Evolutionary conservation across 2,888 invertebrate species (phyloP), one percentile per base, ranked within the genome.

Genomic region (Brachycybe producta): DNA sequence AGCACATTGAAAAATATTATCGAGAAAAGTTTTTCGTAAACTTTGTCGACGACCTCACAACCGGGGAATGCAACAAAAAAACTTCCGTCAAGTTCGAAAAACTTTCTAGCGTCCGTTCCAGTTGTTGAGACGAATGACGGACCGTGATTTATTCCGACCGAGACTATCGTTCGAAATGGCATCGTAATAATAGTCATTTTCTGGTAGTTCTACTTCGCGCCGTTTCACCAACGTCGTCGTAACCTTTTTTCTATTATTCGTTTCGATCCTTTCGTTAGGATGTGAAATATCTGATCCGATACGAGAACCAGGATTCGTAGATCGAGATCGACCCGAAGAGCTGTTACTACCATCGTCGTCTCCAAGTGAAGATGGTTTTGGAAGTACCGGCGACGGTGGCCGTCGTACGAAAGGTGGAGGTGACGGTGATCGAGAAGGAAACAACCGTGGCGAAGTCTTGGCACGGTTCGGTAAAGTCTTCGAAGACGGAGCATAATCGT

Each of bases 111-210:
- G n/a, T n/a, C n/a, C n/a, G n/a, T n/a, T n/a, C 15, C 40, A 17
- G 24, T 40, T 17, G 7, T 21, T 15, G 8, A 23, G n/a, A 27
- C 32, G 44, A 1, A 15, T 19, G 15, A 30, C 32, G 2, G 44
- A 44, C 19, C 32, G 27, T 15, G 28, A 8, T 32, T 44, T 44
- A 19, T 48, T 28, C 3, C 48, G 19, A 1, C 24, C 24, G 21
- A 48, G 35, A 23, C 39, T 48, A 15, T 39, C 38, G 5, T 13
- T 11, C 13, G 17, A 21, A 5, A 19, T 19, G 11, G 11, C 17
- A 17, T 48, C 48, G 30, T 48, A 48, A 27, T 48, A 48, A 19
- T 50, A 44, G 17, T 50, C 42, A 11, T 36, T 42, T 15, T 43
- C 50, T 1, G 50, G 50, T 2, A 27, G 36, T 19, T 50, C 50